Percentiles rank a stretch among this genome's conserved stretches.
These are phyloP conservation scores for Acrocephalus kingi DNA, from an alignment of 2,113 vertebrate species.

Conservation along the genomic window DNA sequence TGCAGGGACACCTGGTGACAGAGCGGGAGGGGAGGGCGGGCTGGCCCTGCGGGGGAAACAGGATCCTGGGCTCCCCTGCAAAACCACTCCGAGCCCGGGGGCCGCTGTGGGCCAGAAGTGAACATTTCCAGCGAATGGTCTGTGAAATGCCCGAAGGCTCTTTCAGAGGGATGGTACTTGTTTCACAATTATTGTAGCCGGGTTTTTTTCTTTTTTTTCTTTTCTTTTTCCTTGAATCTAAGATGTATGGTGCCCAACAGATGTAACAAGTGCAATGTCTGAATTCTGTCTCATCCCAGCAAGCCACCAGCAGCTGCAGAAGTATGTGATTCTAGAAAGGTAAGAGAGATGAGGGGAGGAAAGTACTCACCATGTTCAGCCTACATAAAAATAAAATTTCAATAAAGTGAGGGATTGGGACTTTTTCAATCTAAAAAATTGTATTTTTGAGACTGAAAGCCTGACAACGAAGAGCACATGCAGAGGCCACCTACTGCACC, in stretches of 20 bases:
- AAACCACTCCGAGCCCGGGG: not conserved
- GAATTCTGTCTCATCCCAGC: not conserved
- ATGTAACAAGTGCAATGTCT: not conserved
- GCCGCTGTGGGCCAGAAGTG: fast-evolving
- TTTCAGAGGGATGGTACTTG: not conserved
- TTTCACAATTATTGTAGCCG: not conserved
- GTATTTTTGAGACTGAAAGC: not conserved
- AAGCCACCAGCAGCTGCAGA: not conserved
- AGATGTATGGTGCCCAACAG: not conserved
- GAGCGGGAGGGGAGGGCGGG: not conserved
- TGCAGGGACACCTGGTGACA: not conserved
- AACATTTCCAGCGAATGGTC: fast-evolving
- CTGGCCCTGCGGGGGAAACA: not conserved
- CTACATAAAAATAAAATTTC: not conserved
- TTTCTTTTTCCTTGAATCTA: fast-evolving
- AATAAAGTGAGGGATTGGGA: not conserved
- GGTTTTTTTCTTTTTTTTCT: fast-evolving
- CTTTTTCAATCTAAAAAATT: not conserved
- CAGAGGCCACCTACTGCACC: not conserved
- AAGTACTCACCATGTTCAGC: not conserved
- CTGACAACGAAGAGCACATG: not conserved
- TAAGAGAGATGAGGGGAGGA: fast-evolving
- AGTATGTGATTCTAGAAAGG: not conserved
- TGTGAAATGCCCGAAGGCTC: not conserved
- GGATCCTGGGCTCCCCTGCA: not conserved